Percentiles rank a stretch among this genome's conserved stretches.
Evolutionary conservation across 2,113 vertebrate species (phyloP).

Genomic region (Ictalurus furcatus): DNA sequence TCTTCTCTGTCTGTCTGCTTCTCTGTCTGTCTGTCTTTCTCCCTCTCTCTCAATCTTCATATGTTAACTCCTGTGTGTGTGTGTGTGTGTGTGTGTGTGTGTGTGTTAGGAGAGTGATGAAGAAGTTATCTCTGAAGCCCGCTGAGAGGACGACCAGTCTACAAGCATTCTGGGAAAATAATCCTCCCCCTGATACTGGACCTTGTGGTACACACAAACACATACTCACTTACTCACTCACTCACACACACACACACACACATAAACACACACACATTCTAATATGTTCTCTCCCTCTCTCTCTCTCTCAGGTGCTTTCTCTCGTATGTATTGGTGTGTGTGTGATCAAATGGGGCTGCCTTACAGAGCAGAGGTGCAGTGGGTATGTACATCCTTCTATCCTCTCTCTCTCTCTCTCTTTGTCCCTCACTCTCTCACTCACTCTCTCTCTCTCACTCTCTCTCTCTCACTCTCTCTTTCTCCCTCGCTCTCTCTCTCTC

Average conservation of each 20-base stretch:
- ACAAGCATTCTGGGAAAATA: conserved; percentile 87
- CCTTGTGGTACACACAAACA: conserved; percentile 82
- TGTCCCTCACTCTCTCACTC: too few species aligned
- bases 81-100: background rate
- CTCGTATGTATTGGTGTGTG: conserved; percentile 92
- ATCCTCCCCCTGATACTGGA: conserved; percentile 81
- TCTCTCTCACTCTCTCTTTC: too few species aligned
- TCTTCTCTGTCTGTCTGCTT: background rate
- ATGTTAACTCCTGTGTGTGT: background rate
- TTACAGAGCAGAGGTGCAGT: conserved; percentile 93
- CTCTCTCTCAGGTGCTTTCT: conserved; percentile 83
- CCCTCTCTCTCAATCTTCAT: background rate
- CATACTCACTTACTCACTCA: conserved; percentile 11
- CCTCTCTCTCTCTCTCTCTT: background rate
- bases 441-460: too few species aligned
- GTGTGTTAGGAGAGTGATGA: conserved; percentile 84
- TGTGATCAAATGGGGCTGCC: conserved; percentile 91
- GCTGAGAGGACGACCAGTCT: conserved; percentile 80
- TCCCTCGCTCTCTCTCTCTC: too few species aligned
- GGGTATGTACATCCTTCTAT: conserved; percentile 77
- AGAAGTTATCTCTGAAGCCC: conserved; percentile 85
- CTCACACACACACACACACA: conserved; percentile 21
- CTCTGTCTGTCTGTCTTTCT: background rate
- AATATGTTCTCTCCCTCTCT: conserved; percentile 28
- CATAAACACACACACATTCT: background rate